Conservation (phyloP, 1,140 invertebrate genomes). For the Rhyzopertha dominica region DNA sequence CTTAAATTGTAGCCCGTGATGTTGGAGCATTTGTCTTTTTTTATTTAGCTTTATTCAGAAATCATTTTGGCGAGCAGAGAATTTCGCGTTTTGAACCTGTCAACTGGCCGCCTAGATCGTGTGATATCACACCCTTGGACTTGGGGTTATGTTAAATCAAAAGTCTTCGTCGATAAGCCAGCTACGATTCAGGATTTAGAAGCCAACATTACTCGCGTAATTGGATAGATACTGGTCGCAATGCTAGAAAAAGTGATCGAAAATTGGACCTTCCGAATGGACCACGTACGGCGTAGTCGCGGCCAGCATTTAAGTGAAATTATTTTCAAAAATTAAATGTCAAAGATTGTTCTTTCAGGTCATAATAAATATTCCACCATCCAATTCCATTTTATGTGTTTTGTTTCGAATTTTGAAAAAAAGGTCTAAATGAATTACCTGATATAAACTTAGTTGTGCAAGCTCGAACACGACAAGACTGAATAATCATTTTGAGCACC, state of each 20-base stretch:
- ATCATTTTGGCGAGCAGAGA: neutral
- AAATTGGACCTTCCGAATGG: no score
- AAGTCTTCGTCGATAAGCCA: no score
- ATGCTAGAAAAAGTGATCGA: no score
- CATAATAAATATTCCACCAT: constrained; percentile 14
- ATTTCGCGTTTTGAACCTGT: constrained; percentile 1
- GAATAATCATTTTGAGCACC: no score
- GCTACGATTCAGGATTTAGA: constrained; percentile 7
- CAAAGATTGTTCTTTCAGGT: constrained; percentile 14
- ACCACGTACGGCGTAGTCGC: no score
- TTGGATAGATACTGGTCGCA: constrained; percentile 6
- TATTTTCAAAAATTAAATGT: no score
- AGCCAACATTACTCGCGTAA: constrained; percentile 5
- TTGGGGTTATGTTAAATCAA: constrained; percentile 7
- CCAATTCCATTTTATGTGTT: constrained; percentile 16
- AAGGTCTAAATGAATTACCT: constrained; percentile 14
- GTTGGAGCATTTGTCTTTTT: neutral
- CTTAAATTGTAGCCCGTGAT: constrained; percentile 18
- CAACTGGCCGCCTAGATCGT: neutral
- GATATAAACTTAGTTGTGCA: no score
- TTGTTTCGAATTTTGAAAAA: constrained; percentile 16
- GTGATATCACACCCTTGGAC: constrained; percentile 4
- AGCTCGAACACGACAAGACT: no score
- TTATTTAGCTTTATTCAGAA: neutral
- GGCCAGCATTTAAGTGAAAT: no score